These are phyloP conservation scores for Pseudomyrmex gracilis DNA, from an alignment of 1,140 invertebrate species.

Conservation along the genomic window DNA sequence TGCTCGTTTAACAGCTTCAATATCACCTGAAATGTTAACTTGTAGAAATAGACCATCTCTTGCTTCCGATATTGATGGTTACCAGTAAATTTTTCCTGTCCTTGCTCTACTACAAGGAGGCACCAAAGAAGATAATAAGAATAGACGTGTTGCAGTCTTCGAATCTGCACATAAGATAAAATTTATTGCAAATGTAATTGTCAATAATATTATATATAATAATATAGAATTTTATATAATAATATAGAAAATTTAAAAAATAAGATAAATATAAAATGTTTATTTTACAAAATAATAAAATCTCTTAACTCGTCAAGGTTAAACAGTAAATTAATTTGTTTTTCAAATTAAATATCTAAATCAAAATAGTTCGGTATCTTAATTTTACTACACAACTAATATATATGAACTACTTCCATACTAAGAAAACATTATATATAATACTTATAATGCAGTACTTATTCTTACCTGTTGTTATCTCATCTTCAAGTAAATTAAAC, in stretches of 20 bases:
- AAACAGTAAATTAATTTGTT: too few relatives aligned
- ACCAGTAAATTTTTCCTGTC: background rate
- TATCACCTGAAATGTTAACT: background rate
- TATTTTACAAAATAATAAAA: background rate
- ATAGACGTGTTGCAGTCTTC: background rate
- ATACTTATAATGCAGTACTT: background rate
- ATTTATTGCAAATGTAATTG: background rate
- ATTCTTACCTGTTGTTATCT: conserved; percentile 14
- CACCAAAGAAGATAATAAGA: conserved; percentile 5
- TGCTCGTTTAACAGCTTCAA: background rate
- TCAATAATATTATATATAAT: background rate
- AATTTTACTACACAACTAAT: too few relatives aligned
- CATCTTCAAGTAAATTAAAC: background rate
- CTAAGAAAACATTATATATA: background rate
- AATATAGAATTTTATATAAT: too few relatives aligned
- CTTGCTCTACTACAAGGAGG: background rate
- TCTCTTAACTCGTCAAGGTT: too few relatives aligned
- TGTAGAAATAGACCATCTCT: background rate
- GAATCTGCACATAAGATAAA: background rate
- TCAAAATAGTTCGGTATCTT: too few relatives aligned
- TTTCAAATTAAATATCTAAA: too few relatives aligned
- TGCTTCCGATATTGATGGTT: conserved; percentile 8
- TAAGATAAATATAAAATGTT: background rate
- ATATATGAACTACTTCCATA: too few relatives aligned
- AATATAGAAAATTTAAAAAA: background rate